Evolutionary conservation across 2,888 invertebrate genomes (phyloP), one percentile per base, ranked within the genome.

Genomic region (Pseudococcus longispinus): DNA sequence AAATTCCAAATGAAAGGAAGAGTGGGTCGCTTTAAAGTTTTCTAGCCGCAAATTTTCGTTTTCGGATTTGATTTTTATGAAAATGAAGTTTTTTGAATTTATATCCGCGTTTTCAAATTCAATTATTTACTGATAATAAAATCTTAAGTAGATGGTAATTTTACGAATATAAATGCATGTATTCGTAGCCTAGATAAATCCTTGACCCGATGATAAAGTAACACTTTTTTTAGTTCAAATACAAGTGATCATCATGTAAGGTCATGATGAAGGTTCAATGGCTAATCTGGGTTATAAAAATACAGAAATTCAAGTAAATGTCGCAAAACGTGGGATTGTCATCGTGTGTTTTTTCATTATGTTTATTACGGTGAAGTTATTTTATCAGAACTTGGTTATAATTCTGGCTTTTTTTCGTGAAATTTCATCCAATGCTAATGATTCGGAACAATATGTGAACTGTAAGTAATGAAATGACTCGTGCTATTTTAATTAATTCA

Each of bases 151-250:
- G 8, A 23, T 60, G 2, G 60, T 23, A 60, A 60, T 60, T 60
- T 60, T 60, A 23, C 20, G 20, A 60, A 23, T 60, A n/a, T 55
- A 44, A 44, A 32, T 32, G 32, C 5, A 32, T 32, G 6, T 51
- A 60, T 60, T 60, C 60, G 23, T 60, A 60, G 23, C 60, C 60
- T 60, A 60, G 20, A 60, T 13, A 60, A 60, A 23, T 60, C 84
- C 84, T 84, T 84, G 84, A 60, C 84, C 84, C 60, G n/a, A 20
- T 84, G 84, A 37, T 60, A 55, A 32, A n/a, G 20, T 32, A 46
- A 44, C 44, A 23, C 26, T 26, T 42, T 83, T 83, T 51, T 83
- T 60, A 51, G 32, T 55, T 83, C 26, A 83, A 18, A 26, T 46
- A 83, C 9, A 84, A 60, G 60, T 60, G 18, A 60, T 84, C 60